Percentiles rank a stretch among this genome's conserved stretches.
phyloP scores from a whole-genome alignment of 2,797 vertebrate species.

The Erithacus rubecula region DNA sequence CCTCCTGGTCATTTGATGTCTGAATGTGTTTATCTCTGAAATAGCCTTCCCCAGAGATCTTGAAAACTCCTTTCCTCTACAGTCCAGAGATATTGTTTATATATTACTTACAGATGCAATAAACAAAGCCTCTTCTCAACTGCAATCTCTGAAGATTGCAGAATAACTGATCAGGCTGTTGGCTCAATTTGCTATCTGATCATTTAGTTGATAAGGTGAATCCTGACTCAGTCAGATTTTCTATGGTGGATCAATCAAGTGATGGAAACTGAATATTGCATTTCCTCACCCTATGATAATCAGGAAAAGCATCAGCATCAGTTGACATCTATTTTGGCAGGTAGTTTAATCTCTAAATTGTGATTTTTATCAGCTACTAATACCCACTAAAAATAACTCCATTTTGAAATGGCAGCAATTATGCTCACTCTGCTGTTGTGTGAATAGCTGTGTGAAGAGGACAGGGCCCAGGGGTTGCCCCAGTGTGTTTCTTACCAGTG shows the following conservation, averaged over 20 bases:
- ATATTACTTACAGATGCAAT: slow-evolving; percentile 2
- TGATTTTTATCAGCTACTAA: background rate
- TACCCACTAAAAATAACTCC: background rate
- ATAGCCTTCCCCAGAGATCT: slow-evolving; percentile 8
- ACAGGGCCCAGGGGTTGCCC: background rate
- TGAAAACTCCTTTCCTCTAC: slow-evolving; percentile 9
- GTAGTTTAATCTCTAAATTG: slow-evolving; percentile 23
- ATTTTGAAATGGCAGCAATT: background rate
- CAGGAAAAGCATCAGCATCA: background rate
- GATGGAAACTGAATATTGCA: slow-evolving; percentile 3
- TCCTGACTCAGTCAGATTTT: slow-evolving; percentile 14
- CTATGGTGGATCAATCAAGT: background rate
- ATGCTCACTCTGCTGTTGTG: background rate
- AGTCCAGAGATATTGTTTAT: background rate
- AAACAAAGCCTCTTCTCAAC: background rate
- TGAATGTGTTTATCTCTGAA: slow-evolving; percentile 46
- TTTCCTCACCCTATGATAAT: slow-evolving; percentile 9
- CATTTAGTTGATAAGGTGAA: slow-evolving; percentile 29
- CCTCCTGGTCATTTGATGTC: background rate
- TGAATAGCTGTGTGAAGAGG: background rate
- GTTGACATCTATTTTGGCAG: background rate
- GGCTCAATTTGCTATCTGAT: slow-evolving; percentile 32
- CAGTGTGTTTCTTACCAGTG: background rate
- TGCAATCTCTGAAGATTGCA: background rate
- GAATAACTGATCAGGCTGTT: slow-evolving; percentile 15